Conservation (phyloP, 2,113 vertebrate species). For the Acinonyx jubatus region DNA sequence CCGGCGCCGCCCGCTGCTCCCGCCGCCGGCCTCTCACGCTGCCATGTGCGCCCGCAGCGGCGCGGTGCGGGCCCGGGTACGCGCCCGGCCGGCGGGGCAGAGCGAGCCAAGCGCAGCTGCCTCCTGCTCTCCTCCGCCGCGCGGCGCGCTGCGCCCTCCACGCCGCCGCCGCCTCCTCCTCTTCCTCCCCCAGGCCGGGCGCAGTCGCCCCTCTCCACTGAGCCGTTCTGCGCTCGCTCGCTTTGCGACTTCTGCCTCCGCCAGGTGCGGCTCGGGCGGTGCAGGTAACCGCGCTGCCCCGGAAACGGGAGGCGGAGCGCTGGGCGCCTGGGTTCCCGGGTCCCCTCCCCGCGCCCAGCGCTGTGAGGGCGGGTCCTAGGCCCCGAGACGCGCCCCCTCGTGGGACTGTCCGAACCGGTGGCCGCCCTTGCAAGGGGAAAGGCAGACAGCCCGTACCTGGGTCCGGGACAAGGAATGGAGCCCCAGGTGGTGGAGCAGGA, state of each 20-base stretch:
- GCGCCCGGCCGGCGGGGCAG: constrained; percentile 58
- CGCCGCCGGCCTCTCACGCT: constrained; percentile 64
- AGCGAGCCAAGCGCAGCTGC: constrained; percentile 42
- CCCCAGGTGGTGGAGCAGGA: not conserved
- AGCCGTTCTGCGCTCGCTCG: not conserved
- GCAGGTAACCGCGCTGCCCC: constrained; percentile 80
- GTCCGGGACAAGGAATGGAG: not conserved
- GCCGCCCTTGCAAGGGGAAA: not conserved
- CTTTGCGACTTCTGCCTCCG: constrained; percentile 66
- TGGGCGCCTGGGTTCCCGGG: constrained; percentile 57
- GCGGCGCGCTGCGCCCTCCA: constrained; percentile 43
- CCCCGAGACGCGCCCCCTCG: constrained; percentile 77
- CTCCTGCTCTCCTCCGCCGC: constrained; percentile 67
- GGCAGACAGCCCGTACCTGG: not conserved
- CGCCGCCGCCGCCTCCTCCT: constrained; percentile 1
- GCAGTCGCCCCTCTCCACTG: not conserved
- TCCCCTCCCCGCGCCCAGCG: constrained; percentile 67
- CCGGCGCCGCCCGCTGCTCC: constrained; percentile 42
- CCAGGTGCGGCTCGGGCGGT: constrained; percentile 73
- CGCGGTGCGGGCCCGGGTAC: constrained; percentile 59
- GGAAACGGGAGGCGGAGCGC: constrained; percentile 79
- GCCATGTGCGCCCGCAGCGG: constrained; percentile 68
- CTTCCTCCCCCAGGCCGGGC: not conserved
- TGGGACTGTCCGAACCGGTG: constrained; percentile 44
- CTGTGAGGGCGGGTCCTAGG: constrained; percentile 71